Evolutionary conservation across 2,797 vertebrate species (phyloP).

Genomic region (Tachyglossus aculeatus): DNA sequence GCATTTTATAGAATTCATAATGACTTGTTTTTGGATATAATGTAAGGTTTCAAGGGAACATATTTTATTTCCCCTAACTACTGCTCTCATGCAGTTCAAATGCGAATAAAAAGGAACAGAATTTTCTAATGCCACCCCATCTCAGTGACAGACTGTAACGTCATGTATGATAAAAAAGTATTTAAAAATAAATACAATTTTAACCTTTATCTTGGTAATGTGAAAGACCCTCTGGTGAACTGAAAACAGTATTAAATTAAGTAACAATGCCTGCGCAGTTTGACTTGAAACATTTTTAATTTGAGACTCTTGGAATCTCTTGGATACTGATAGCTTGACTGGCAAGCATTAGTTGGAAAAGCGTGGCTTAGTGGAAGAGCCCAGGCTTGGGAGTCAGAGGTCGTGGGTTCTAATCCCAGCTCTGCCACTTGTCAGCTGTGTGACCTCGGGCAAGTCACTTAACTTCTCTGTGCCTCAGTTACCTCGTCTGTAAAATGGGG

Average conservation of each 20-base stretch:
- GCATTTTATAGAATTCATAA: slow-evolving; percentile 11
- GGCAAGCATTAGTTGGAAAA: too few relatives aligned
- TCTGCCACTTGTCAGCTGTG: too few relatives aligned
- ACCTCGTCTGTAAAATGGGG: too few relatives aligned
- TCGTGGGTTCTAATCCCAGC: too few relatives aligned
- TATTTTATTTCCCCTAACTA: slow-evolving; percentile 10
- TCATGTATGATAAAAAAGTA: slow-evolving; percentile 10
- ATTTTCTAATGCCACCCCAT: slow-evolving; percentile 2
- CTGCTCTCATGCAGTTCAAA: slow-evolving; percentile 22
- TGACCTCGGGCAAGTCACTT: too few relatives aligned
- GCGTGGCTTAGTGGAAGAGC: too few relatives aligned
- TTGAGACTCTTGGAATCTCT: too few relatives aligned
- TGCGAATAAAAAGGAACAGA: not conserved
- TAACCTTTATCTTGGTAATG: not conserved
- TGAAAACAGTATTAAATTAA: not conserved
- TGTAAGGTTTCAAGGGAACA: not conserved
- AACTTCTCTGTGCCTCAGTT: too few relatives aligned
- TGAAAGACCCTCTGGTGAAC: not conserved
- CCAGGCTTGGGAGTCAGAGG: too few relatives aligned
- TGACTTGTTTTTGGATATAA: slow-evolving; percentile 1
- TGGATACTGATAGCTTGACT: too few relatives aligned
- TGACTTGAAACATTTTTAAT: too few relatives aligned
- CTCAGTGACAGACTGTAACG: slow-evolving; percentile 6
- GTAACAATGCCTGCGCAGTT: too few relatives aligned
- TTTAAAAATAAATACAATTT: slow-evolving; percentile 4